Conservation (phyloP, 2,113 vertebrate species). For the Tachysurus vachellii region DNA sequence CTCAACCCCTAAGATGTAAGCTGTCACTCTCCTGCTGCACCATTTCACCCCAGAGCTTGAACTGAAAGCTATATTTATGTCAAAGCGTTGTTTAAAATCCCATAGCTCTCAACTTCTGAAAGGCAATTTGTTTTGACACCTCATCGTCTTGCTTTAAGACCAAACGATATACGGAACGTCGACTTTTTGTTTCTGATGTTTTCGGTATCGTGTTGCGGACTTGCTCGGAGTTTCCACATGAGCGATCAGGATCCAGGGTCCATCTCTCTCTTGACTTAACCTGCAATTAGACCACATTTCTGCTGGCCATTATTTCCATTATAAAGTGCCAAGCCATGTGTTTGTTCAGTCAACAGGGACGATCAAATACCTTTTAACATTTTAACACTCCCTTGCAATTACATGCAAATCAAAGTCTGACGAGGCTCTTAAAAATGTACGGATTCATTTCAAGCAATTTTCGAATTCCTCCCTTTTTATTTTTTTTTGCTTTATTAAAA, state of each 20-base stretch:
- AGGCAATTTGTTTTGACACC: conserved; percentile 43
- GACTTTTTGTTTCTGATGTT: conserved; percentile 18
- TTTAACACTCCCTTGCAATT: not conserved
- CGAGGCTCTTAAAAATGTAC: not conserved
- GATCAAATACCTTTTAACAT: conserved; percentile 17
- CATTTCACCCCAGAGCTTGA: conserved; percentile 34
- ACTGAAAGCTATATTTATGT: conserved; percentile 44
- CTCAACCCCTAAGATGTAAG: not conserved
- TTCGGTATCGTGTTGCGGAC: conserved; percentile 1
- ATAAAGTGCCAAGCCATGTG: not conserved
- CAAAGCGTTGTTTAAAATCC: conserved; percentile 37
- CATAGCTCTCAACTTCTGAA: conserved; percentile 26
- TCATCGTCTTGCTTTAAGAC: conserved; percentile 27
- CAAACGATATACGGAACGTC: conserved; percentile 5
- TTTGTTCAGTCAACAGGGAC: not conserved
- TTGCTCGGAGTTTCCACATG: not conserved
- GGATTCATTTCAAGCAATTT: conserved; percentile 2
- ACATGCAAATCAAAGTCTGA: conserved; percentile 16
- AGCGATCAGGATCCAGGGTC: not conserved
- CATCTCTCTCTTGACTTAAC: conserved; percentile 1
- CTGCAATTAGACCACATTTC: not conserved
- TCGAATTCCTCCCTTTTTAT: not conserved
- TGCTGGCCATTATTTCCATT: conserved; percentile 1
- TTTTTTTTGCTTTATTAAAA: not conserved
- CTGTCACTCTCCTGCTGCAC: conserved; percentile 31